These are phyloP conservation scores for Trachurus trachurus DNA, from an alignment of 2,797 vertebrate species.

Conservation along the genomic window DNA sequence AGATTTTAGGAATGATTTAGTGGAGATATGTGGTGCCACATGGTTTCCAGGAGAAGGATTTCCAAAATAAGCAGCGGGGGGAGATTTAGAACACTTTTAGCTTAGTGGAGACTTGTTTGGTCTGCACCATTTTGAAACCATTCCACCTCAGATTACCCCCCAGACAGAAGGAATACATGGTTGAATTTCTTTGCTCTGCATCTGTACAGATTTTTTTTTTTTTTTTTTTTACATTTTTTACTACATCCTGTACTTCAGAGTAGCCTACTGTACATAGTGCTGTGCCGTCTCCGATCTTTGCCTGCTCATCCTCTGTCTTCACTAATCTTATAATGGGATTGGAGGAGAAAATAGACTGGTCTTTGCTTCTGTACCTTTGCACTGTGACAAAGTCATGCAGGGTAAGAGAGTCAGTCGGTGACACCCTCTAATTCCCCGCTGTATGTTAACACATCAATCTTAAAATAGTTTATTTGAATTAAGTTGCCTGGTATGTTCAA, in stretches of 20 bases:
- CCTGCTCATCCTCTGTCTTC: conserved; percentile 69
- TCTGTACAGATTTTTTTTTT: not conserved
- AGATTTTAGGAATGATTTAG: conserved; percentile 56
- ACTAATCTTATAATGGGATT: conserved; percentile 88
- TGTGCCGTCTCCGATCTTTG: conserved; percentile 58
- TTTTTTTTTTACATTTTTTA: not conserved
- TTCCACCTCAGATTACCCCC: conserved; percentile 44
- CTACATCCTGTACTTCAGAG: not conserved
- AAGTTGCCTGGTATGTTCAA: not conserved
- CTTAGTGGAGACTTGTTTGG: conserved; percentile 56
- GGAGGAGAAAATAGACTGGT: conserved; percentile 83
- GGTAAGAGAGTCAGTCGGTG: conserved; percentile 33
- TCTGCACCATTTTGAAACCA: conserved; percentile 50
- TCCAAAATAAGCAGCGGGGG: conserved; percentile 58
- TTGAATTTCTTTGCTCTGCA: not conserved
- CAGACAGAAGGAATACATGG: conserved; percentile 19
- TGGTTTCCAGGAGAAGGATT: conserved; percentile 47
- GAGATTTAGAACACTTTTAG: conserved; percentile 66
- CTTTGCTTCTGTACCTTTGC: conserved; percentile 64
- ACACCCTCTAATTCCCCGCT: conserved; percentile 8
- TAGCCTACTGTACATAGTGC: not conserved
- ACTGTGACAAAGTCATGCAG: conserved; percentile 60
- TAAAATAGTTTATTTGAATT: not conserved
- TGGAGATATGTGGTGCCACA: conserved; percentile 61
- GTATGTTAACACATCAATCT: not conserved